A percentile compares a stretch with the other conserved stretches of the same genome.
Conservation (phyloP, 2,113 vertebrate species). For the Tenrec ecaudatus region DNA sequence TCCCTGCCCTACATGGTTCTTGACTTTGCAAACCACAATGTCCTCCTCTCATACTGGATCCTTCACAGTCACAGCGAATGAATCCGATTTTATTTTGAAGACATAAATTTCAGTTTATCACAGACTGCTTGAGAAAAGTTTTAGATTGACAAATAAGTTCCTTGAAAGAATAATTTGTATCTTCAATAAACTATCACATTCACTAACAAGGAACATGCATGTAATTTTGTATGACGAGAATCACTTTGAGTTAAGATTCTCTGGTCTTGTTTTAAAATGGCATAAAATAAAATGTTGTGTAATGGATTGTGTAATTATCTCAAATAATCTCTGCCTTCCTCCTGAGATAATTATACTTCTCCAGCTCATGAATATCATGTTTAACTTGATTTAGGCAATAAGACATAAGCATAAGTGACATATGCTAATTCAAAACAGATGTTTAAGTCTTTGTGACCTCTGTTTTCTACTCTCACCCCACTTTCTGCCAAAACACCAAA, state of each 20-base stretch:
- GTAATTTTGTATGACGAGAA: neutral
- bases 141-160: constrained; percentile 12
- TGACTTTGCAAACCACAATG: neutral
- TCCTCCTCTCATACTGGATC: no score
- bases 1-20: neutral
- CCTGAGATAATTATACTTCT: no score
- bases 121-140: neutral
- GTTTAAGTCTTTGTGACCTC: neutral
- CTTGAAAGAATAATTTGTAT: neutral
- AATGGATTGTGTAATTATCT: no score
- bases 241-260: constrained; percentile 28
- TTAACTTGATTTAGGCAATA: neutral
- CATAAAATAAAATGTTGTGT: no score
- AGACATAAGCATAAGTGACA: neutral
- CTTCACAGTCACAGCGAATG: no score
- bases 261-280: neutral
- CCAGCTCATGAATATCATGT: no score
- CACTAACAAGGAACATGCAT: neutral
- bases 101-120: neutral
- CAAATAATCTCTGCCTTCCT: no score
- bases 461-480: neutral
- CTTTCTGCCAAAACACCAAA: neutral
- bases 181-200: neutral
- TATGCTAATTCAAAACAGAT: no score
- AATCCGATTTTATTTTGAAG: no score